Percentiles rank a stretch among this genome's conserved stretches.
phyloP scores from a whole-genome alignment of 2,113 vertebrate genomes.

The Phaetusa simplex region DNA sequence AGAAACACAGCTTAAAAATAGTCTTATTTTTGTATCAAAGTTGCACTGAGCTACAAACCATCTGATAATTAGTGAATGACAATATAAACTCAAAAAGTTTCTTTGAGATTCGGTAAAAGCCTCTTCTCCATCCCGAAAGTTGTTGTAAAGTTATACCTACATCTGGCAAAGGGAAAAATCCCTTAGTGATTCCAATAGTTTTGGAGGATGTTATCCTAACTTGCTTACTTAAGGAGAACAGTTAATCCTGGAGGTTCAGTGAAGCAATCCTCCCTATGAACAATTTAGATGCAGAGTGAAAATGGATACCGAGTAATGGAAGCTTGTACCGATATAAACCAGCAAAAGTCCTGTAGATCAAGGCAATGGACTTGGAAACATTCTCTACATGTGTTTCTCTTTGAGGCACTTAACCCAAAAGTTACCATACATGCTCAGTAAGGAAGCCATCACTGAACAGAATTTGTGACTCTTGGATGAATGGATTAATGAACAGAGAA shows the following conservation, averaged over 20 bases:
- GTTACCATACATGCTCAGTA: neutral
- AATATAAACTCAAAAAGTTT: neutral
- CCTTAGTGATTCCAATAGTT: neutral
- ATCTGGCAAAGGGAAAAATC: neutral
- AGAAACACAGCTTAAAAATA: neutral
- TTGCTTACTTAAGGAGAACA: neutral
- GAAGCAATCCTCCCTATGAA: neutral
- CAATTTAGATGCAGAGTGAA: neutral
- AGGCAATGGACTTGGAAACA: neutral
- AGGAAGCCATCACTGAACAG: neutral
- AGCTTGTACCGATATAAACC: neutral
- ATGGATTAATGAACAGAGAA: neutral
- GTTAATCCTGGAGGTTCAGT: neutral
- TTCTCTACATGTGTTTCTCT: neutral
- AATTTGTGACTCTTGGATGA: neutral
- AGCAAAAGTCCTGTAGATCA: neutral
- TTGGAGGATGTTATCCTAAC: neutral
- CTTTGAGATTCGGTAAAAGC: neutral
- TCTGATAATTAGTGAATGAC: neutral
- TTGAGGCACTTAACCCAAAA: neutral
- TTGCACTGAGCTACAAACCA: neutral
- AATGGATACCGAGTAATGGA: neutral
- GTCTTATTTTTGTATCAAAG: neutral
- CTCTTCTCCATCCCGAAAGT: neutral
- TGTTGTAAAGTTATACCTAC: neutral